These are phyloP conservation scores for Solenodon paradoxus DNA, from an alignment of 2,113 vertebrate species.

Conservation along the genomic window DNA sequence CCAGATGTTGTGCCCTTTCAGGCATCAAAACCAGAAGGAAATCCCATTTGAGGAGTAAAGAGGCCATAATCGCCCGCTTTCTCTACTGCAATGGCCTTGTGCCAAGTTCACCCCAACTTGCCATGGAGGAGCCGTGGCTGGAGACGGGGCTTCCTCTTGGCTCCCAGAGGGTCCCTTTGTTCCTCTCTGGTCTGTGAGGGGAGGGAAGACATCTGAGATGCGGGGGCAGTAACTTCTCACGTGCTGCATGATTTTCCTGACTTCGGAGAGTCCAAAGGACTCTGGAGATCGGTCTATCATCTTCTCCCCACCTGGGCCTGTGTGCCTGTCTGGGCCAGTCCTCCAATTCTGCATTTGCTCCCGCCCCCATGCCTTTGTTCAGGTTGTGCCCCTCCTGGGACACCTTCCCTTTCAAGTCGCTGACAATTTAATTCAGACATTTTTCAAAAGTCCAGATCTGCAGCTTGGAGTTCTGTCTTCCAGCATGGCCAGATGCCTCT, in stretches of 20 bases:
- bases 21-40: constrained; percentile 41
- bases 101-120: not conserved
- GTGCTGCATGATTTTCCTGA: not conserved
- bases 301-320: not conserved
- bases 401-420: not conserved
- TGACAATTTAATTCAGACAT: constrained; percentile 10
- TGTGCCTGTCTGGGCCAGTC: not conserved
- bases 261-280: not conserved
- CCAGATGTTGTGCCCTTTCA: not conserved
- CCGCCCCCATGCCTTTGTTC: not conserved
- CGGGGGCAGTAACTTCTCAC: not conserved
- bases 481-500: not conserved
- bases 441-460: constrained; percentile 30
- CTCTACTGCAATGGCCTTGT: not conserved
- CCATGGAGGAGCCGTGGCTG: not conserved
- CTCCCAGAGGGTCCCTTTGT: not conserved
- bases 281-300: not conserved
- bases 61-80: not conserved
- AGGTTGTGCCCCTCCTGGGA: not conserved
- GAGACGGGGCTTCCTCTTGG: not conserved
- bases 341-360: not conserved
- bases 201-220: not conserved
- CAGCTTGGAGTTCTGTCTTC: not conserved
- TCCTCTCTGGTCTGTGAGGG: not conserved
- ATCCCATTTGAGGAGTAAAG: not conserved